These are phyloP conservation scores for Drosophila ironensis DNA, from an alignment of 1,140 invertebrate species.

Conservation along the genomic window DNA sequence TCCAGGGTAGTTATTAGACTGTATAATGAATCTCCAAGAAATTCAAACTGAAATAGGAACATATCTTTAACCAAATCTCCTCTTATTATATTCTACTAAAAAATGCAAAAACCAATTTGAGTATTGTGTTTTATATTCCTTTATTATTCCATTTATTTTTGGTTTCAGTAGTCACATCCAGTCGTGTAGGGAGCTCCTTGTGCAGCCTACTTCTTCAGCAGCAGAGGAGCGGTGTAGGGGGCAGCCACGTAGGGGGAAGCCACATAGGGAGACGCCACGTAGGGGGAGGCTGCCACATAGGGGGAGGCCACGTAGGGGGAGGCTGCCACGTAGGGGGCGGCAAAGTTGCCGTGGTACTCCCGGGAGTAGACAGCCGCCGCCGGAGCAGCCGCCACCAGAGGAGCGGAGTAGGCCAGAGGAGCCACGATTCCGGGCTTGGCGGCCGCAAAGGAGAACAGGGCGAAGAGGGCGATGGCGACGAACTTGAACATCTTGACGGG, in stretches of 20 bases:
- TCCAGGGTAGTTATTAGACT: no score
- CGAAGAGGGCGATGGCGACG: slow-evolving; percentile 54
- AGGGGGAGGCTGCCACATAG: slow-evolving; percentile 59
- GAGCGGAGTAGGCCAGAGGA: slow-evolving; percentile 59
- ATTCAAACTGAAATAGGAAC: no score
- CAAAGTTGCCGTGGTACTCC: slow-evolving; percentile 63
- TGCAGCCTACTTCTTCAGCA: slow-evolving; percentile 61
- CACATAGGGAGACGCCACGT: slow-evolving; percentile 61
- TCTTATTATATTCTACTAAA: no score
- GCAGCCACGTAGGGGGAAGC: slow-evolving; percentile 58
- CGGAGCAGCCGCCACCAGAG: slow-evolving; percentile 36
- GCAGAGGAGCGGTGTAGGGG: slow-evolving; percentile 57
- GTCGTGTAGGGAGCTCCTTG: neutral
- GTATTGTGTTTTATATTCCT: neutral
- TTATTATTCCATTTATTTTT: slow-evolving; percentile 25
- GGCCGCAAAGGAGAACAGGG: slow-evolving; percentile 57
- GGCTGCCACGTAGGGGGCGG: slow-evolving; percentile 64
- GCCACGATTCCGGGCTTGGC: slow-evolving; percentile 68
- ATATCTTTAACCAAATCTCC: no score
- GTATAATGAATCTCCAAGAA: no score
- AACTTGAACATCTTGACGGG: slow-evolving; percentile 70
- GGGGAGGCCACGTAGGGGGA: slow-evolving; percentile 53
- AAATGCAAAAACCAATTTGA: no score
- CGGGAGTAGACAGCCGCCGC: slow-evolving; percentile 47
- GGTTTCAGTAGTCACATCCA: neutral